Evolutionary conservation across 2,797 vertebrate genomes (phyloP), one percentile per base, ranked within the genome.

Genomic region (Molossus alvarezi): DNA sequence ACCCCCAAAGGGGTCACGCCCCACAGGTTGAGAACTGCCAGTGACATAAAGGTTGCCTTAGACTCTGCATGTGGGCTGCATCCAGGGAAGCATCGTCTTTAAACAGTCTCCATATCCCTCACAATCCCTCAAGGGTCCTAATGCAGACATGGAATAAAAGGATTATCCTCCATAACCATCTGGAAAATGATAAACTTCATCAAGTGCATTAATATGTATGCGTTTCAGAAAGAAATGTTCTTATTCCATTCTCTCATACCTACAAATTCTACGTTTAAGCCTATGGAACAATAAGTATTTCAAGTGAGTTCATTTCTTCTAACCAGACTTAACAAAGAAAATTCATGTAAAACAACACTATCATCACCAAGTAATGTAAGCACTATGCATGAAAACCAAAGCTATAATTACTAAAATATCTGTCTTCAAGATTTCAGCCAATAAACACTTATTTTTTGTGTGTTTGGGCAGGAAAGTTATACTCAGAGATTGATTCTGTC

Each of bases 251-350:
- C 25, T 76, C 27, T 48, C 14, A 27, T 80, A 55, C 4, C 8
- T 7, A 76, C 29, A 48, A n/a, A 82, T 65, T 85, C 29, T 58
- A 86, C 75, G 57, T 48, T 25, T 87, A 86, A 93, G 29, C 65
- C 41, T 55, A 29, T 2, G 0, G n/a, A 60, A 41, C 29, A 67
- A 20, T 45, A 33, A 25, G 14, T 62, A 76, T 57, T 57, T 57
- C 33, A 64, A 53, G 13, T 29, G 25, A 84, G 9, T 82, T 64
- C 0, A 2, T 67, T 67, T 84, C 29, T 94, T 90, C n/a, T 27
- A 58, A 15, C 29, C 9, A 45, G 5, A 82, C 12, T 69, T 77
- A 81, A 41, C 25, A 27, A 11, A 9, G 18, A 64, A 62, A 4
- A 17, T 48, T 29, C 45, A 33, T 20, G 1, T 29, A 72, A 67